Percentiles rank a stretch among this genome's conserved stretches.
phyloP scores from a whole-genome alignment of 2,888 invertebrate genomes.

The Pammene fasciana region DNA sequence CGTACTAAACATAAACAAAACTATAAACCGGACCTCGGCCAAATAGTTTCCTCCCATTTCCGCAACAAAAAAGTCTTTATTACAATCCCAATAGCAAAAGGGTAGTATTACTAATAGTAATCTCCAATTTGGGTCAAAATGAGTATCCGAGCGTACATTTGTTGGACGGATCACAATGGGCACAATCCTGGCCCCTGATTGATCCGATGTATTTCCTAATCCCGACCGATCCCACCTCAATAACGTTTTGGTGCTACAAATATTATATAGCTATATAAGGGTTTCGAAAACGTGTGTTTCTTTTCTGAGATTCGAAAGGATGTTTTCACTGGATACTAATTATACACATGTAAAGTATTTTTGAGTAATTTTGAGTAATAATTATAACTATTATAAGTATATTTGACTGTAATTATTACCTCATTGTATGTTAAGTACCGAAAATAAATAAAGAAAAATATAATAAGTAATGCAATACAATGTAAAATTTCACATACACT shows the following conservation, averaged over 20 bases:
- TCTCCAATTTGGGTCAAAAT: constrained; percentile 38
- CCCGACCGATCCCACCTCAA: constrained; percentile 41
- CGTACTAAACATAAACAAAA: background rate
- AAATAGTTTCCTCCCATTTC: constrained; percentile 13
- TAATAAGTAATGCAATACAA: too few relatives aligned
- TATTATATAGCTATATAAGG: constrained; percentile 15
- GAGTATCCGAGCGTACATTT: constrained; percentile 43
- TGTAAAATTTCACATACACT: too few relatives aligned
- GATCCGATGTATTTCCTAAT: constrained; percentile 53
- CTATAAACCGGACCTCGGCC: background rate
- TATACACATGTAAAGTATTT: too few relatives aligned
- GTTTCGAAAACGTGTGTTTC: background rate
- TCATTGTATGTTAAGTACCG: too few relatives aligned
- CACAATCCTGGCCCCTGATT: constrained; percentile 51
- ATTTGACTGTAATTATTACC: too few relatives aligned
- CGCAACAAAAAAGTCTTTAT: constrained; percentile 26
- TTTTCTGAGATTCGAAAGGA: background rate
- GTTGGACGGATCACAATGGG: constrained; percentile 46
- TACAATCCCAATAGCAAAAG: constrained; percentile 30
- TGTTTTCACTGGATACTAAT: too few relatives aligned
- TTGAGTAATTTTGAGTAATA: too few relatives aligned
- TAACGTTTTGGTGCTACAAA: constrained; percentile 21
- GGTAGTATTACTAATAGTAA: constrained; percentile 43
- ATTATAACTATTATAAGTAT: too few relatives aligned
- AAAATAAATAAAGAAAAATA: too few relatives aligned